These are phyloP conservation scores for Tetheella fluctuosa DNA, from an alignment of 2,888 invertebrate genomes.

Conservation along the genomic window DNA sequence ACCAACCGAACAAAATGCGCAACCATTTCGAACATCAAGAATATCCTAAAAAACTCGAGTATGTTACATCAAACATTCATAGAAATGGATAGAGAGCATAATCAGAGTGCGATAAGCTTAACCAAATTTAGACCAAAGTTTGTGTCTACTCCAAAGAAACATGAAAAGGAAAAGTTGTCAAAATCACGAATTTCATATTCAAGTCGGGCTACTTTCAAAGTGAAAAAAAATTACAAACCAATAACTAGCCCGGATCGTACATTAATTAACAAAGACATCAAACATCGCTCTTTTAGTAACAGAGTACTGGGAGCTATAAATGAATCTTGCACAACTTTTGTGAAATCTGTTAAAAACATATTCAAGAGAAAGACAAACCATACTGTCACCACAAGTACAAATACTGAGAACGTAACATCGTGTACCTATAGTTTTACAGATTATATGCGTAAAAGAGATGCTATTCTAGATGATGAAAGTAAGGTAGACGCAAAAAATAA, in stretches of 20 bases:
- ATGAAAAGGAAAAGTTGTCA: slow-evolving; percentile 14
- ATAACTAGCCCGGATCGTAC: slow-evolving; percentile 18
- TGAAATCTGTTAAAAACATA: slow-evolving; percentile 65
- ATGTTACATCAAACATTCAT: slow-evolving; percentile 6
- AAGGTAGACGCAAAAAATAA: slow-evolving; percentile 11
- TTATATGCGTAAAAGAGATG: slow-evolving; percentile 66
- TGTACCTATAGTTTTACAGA: slow-evolving; percentile 66
- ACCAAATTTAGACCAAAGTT: slow-evolving; percentile 53
- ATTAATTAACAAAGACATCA: slow-evolving; percentile 31
- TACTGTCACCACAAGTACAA: slow-evolving; percentile 16
- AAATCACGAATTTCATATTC: slow-evolving; percentile 12
- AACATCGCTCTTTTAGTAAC: slow-evolving; percentile 50
- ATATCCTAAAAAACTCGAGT: background rate
- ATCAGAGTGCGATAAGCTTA: slow-evolving; percentile 19
- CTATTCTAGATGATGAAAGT: slow-evolving; percentile 31
- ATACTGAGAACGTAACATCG: slow-evolving; percentile 20
- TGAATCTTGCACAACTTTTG: slow-evolving; percentile 64
- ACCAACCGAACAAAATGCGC: background rate
- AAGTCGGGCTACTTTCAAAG: slow-evolving; percentile 14
- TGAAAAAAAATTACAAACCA: slow-evolving; percentile 14
- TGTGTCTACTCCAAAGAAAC: slow-evolving; percentile 59
- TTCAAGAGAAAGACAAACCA: slow-evolving; percentile 47
- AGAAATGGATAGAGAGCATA: slow-evolving; percentile 12
- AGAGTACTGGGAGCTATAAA: slow-evolving; percentile 65
- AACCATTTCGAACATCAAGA: background rate